A percentile compares a stretch with the other conserved stretches of the same genome.
These are phyloP conservation scores for Desmophyllum pertusum DNA, from an alignment of 92 coral and sea anemone species.

Conservation along the genomic window DNA sequence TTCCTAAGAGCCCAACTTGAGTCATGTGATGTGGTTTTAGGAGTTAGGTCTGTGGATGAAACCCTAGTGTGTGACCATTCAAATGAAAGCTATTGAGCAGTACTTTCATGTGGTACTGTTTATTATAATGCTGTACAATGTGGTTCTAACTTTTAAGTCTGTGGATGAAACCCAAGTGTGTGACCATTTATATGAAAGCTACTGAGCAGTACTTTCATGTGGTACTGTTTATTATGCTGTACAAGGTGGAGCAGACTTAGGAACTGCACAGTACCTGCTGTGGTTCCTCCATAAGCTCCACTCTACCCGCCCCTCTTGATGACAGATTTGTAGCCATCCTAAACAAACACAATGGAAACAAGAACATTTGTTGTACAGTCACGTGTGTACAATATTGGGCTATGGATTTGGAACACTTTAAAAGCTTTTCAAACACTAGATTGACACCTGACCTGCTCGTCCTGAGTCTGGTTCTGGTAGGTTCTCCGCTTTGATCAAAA, in stretches of 20 bases:
- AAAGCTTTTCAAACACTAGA: no score
- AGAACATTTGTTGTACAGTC: neutral
- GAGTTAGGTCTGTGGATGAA: neutral
- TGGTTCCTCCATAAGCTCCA: constrained; percentile 13
- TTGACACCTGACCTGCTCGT: constrained; percentile 67
- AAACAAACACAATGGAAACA: neutral
- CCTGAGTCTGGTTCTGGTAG: constrained; percentile 37
- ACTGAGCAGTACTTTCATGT: constrained; percentile 12
- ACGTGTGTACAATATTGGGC: neutral
- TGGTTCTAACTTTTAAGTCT: constrained; percentile 1
- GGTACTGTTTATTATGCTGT: neutral
- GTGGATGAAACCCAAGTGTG: neutral
- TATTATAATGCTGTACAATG: no score
- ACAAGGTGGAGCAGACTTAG: no score
- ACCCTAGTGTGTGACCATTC: neutral
- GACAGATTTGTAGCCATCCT: constrained; percentile 49
- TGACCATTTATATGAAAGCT: constrained; percentile 10
- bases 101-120: neutral
- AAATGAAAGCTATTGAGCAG: neutral
- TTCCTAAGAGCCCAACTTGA: no score
- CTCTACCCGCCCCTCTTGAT: constrained; percentile 21
- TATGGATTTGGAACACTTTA: no score
- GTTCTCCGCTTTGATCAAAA: constrained; percentile 6
- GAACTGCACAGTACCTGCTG: constrained; percentile 10
- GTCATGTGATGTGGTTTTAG: no score